phyloP scores from a whole-genome alignment of 2,888 invertebrate species.

The Miltochrista miniata region DNA sequence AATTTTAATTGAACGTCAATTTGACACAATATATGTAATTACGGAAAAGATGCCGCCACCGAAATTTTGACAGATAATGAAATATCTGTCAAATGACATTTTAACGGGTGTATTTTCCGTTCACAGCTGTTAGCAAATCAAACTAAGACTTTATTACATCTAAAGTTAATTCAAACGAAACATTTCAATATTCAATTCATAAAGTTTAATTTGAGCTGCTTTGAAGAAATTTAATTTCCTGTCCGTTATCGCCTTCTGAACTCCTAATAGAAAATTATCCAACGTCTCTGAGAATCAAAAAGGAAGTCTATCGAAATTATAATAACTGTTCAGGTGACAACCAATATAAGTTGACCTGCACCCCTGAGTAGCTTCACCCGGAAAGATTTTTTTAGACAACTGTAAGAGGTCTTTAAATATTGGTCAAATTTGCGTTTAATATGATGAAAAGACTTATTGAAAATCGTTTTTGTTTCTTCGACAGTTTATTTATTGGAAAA shows the following conservation, averaged over 20 bases:
- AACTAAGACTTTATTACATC: neutral
- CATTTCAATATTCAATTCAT: slow-evolving; percentile 7
- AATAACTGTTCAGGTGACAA: slow-evolving; percentile 28
- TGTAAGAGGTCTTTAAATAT: slow-evolving; percentile 22
- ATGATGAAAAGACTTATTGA: slow-evolving; percentile 25
- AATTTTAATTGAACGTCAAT: too few species aligned
- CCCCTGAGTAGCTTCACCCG: neutral
- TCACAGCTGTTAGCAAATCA: too few species aligned
- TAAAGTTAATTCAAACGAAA: neutral
- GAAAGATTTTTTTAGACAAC: neutral
- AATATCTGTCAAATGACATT: too few species aligned
- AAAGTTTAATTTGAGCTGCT: slow-evolving; percentile 17
- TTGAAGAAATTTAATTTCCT: slow-evolving; percentile 67
- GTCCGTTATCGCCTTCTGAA: slow-evolving; percentile 27
- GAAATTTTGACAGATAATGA: too few species aligned
- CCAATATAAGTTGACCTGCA: slow-evolving; percentile 31
- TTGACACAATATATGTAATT: too few species aligned
- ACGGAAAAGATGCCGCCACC: too few species aligned
- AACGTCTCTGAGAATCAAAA: slow-evolving; percentile 42
- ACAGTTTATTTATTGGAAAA: slow-evolving; percentile 4
- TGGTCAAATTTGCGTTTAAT: slow-evolving; percentile 44
- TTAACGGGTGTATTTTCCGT: too few species aligned
- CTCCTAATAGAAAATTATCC: slow-evolving; percentile 51
- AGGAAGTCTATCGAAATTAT: slow-evolving; percentile 63
- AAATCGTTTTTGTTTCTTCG: slow-evolving; percentile 5